Conservation (phyloP, 1,140 invertebrate species). For the Papilio machaon region DNA sequence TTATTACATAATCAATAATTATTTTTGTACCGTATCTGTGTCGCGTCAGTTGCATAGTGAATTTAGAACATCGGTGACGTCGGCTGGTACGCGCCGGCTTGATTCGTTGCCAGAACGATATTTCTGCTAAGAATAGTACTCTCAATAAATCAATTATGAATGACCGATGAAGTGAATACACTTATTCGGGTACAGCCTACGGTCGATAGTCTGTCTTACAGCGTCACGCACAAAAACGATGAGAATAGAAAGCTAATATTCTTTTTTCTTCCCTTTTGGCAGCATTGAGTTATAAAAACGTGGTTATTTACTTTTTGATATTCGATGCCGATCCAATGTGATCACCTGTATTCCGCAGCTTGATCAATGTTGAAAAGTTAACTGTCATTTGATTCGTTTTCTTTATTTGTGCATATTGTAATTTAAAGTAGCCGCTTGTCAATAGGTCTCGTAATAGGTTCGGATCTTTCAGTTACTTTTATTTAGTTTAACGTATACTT, state of each 20-base stretch:
- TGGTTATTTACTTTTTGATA: too few relatives aligned
- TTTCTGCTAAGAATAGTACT: neutral
- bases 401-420: neutral
- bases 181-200: neutral
- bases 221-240: neutral
- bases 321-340: too few relatives aligned
- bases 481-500: neutral
- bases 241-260: too few relatives aligned
- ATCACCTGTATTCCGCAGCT: too few relatives aligned
- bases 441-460: neutral
- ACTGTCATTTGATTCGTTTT: neutral
- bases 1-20: constrained; percentile 16
- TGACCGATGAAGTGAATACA: constrained; percentile 6
- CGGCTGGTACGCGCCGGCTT: constrained; percentile 5
- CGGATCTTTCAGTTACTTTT: neutral
- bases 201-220: neutral
- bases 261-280: too few relatives aligned
- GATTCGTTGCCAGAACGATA: constrained; percentile 12
- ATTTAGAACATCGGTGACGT: constrained; percentile 24
- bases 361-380: neutral
- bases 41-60: constrained; percentile 1
- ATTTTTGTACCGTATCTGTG: constrained; percentile 17
- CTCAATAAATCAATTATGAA: constrained; percentile 27
- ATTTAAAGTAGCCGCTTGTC: neutral
- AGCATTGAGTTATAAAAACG: too few relatives aligned